Conservation (phyloP, 2,113 vertebrate genomes). For the Varanus salvator region DNA sequence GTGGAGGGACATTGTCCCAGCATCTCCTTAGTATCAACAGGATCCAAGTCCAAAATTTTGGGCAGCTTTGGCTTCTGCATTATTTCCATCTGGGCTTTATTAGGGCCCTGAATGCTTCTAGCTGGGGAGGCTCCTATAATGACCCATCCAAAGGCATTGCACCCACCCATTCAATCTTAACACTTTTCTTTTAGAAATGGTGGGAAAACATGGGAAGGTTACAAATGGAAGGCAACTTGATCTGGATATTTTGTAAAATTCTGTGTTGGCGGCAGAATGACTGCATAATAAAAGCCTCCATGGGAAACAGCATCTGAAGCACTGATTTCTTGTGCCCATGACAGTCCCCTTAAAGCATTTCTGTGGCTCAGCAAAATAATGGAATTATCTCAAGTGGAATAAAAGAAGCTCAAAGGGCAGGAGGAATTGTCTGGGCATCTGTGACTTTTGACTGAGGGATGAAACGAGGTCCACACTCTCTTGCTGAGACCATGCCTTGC, state of each 20-base stretch:
- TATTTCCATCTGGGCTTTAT: neutral
- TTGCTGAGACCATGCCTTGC: accelerated
- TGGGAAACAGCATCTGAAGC: neutral
- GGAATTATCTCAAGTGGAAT: neutral
- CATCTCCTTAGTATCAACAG: neutral
- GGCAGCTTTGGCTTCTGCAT: neutral
- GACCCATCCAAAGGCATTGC: too few species aligned
- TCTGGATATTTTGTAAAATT: too few species aligned
- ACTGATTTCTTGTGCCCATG: neutral
- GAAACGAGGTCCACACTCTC: neutral
- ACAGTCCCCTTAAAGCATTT: neutral
- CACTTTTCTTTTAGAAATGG: too few species aligned
- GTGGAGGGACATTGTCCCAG: neutral
- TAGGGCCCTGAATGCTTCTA: neutral
- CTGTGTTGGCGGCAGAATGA: too few species aligned
- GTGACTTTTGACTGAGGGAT: neutral
- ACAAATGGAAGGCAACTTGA: too few species aligned
- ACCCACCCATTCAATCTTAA: too few species aligned
- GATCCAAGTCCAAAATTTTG: neutral
- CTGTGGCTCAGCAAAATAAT: neutral
- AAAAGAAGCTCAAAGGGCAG: neutral
- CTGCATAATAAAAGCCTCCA: too few species aligned
- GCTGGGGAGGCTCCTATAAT: too few species aligned
- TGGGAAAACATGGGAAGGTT: too few species aligned
- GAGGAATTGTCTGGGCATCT: neutral